Percentiles rank a stretch among this genome's conserved stretches.
Conservation (phyloP, 2,888 invertebrate species). For the Escarpia spicata region DNA sequence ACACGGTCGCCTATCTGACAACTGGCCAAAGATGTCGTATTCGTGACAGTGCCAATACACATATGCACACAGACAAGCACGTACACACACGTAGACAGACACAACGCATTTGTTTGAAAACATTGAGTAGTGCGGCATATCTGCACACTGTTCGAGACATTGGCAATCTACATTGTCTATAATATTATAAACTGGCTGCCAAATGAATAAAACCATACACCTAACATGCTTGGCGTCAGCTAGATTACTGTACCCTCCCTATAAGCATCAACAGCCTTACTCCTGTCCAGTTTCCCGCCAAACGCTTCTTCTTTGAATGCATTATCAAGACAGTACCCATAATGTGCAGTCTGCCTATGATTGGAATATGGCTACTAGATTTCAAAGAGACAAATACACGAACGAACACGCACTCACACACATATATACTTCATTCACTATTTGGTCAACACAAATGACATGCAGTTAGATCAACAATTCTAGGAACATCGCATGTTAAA, state of each 20-base stretch:
- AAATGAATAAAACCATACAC: background rate
- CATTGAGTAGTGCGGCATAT: background rate
- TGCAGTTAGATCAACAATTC: conserved; percentile 13
- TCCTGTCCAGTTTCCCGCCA: background rate
- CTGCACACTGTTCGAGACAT: background rate
- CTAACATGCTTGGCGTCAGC: background rate
- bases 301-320: background rate
- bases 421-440: background rate
- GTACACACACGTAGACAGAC: background rate
- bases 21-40: background rate
- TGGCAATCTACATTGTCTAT: background rate
- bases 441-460: background rate
- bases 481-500: background rate
- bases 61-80: background rate
- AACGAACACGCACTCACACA: background rate
- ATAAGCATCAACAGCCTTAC: background rate
- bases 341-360: background rate
- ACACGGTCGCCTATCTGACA: background rate
- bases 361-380: background rate
- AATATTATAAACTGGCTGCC: background rate
- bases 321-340: background rate
- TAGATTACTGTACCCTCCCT: background rate
- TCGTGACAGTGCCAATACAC: background rate
- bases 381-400: background rate
- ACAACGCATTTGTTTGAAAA: background rate